Percentiles rank a stretch among this genome's conserved stretches.
Evolutionary conservation across 2,797 vertebrate genomes (phyloP).

Genomic region (Esox masquinongy): DNA sequence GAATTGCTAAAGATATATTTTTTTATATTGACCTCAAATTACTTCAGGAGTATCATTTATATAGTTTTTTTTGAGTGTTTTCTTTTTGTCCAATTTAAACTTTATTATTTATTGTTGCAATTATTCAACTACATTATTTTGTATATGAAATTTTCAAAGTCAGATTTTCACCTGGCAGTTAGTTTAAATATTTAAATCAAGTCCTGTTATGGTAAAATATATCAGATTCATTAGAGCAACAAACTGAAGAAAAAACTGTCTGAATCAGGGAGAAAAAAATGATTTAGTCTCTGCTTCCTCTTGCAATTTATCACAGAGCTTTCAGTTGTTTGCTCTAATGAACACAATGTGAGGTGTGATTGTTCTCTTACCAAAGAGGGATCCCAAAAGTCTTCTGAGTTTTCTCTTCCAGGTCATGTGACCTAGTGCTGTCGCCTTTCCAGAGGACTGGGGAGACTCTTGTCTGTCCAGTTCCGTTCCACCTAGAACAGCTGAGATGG

Average conservation of each 20-base stretch:
- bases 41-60: too few species aligned
- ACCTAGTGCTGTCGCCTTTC: conserved; percentile 72
- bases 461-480: conserved; percentile 36
- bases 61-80: too few species aligned
- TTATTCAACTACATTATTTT: too few species aligned
- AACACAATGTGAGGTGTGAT: background rate
- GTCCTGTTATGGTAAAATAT: background rate
- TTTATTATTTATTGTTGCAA: too few species aligned
- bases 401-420: conserved; percentile 84
- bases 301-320: background rate
- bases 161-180: too few species aligned
- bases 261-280: background rate
- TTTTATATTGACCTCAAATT: background rate
- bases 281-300: background rate
- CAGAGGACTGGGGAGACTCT: conserved; percentile 56
- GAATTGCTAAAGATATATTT: too few species aligned
- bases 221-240: background rate
- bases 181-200: background rate
- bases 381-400: conserved; percentile 72
- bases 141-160: too few species aligned
- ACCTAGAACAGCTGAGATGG: conserved; percentile 42
- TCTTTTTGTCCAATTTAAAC: too few species aligned
- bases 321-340: background rate
- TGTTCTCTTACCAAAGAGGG: conserved; percentile 68
- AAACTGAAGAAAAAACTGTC: background rate